phyloP scores from a whole-genome alignment of 2,888 invertebrate genomes.

The Leptinotarsa haldemani region DNA sequence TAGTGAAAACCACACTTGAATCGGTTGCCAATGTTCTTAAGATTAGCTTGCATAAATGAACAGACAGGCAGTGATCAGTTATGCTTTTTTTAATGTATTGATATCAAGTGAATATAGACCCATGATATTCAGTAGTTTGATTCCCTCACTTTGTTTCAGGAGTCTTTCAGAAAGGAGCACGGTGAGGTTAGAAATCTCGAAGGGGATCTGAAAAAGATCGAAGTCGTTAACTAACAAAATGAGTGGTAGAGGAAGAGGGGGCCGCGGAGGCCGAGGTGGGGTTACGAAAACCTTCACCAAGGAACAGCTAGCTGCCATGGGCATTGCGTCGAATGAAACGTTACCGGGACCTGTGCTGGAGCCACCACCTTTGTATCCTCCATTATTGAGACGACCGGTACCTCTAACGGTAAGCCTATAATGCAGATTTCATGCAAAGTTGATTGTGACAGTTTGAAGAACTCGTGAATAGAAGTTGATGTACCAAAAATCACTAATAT shows the following conservation, averaged over 20 bases:
- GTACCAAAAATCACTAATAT: no score
- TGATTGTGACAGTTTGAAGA: no score
- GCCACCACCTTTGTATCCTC: constrained; percentile 63
- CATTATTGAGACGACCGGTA: constrained; percentile 39
- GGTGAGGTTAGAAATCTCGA: constrained; percentile 58
- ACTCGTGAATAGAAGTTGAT: no score
- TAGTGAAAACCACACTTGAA: no score
- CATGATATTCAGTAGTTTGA: neutral
- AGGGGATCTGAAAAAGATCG: constrained; percentile 60
- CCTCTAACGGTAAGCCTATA: constrained; percentile 55
- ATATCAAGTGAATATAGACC: no score
- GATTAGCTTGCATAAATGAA: no score
- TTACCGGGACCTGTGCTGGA: constrained; percentile 61
- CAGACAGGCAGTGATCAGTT: no score
- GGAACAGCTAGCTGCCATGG: constrained; percentile 71
- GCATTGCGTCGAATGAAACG: constrained; percentile 69
- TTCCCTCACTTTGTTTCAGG: constrained; percentile 53
- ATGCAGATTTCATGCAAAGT: neutral
- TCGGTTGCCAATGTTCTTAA: no score
- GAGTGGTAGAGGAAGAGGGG: constrained; percentile 68
- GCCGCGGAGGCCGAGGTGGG: constrained; percentile 61
- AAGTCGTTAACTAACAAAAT: constrained; percentile 59
- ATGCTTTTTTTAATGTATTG: no score
- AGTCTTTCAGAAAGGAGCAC: constrained; percentile 60
- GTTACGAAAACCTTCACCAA: constrained; percentile 67